Conservation (phyloP, 1,140 invertebrate species). For the Lasioglossum albipes region DNA sequence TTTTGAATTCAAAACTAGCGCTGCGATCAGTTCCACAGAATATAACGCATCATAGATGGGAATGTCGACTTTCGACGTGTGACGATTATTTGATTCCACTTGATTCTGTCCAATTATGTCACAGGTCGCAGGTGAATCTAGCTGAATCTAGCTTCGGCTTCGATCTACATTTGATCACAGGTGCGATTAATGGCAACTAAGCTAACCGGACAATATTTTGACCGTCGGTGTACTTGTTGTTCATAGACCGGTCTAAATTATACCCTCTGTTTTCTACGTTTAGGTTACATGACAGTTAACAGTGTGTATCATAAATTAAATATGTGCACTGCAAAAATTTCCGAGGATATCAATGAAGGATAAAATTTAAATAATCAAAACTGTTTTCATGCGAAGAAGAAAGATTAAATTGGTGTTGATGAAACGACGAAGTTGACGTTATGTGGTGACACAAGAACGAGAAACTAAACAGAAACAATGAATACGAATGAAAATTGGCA, state of each 20-base stretch:
- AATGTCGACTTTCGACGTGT: too few relatives aligned
- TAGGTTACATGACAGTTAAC: neutral
- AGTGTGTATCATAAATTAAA: neutral
- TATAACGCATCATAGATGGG: too few relatives aligned
- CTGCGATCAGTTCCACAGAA: too few relatives aligned
- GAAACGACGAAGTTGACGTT: conserved; percentile 13
- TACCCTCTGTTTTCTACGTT: neutral
- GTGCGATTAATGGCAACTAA: too few relatives aligned
- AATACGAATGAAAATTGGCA: conserved; percentile 11
- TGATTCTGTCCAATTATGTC: too few relatives aligned
- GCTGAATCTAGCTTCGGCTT: too few relatives aligned
- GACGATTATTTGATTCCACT: too few relatives aligned
- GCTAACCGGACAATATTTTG: too few relatives aligned
- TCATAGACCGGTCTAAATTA: neutral
- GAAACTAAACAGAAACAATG: conserved; percentile 17
- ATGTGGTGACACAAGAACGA: neutral
- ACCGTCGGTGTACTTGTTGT: neutral
- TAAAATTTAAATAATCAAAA: neutral
- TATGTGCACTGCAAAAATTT: neutral
- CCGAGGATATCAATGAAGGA: neutral
- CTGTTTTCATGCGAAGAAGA: neutral
- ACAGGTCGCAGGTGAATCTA: too few relatives aligned
- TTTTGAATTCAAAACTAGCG: too few relatives aligned
- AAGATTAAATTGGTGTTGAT: conserved; percentile 1
- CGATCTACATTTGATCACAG: too few relatives aligned